Base-by-base conservation (phyloP, 92 coral and sea anemone genomes). In the Parazoanthus darwini region DNA sequence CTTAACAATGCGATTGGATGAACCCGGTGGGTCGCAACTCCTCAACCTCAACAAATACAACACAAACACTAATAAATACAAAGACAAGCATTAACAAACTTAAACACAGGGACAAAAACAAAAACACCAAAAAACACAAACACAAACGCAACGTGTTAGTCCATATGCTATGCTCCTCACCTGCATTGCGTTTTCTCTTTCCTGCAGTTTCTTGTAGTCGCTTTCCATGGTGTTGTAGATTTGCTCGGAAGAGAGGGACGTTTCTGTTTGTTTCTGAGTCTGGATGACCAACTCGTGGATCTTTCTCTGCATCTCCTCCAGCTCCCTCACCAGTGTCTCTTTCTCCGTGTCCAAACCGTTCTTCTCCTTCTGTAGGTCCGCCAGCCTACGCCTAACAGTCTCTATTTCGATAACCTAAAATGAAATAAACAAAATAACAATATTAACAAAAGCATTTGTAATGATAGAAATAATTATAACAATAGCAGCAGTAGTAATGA, bases 151-250 rank as follows among this genome's bases (percentile, higher is more conserved):
- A 73, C 39, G 51, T 23, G 51, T 25, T 11, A 18, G 3, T 50
- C 26, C 37, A 29, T 10, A 10, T 79, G 43, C 22, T 8, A 9
- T 54, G 0, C 8, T 26, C 25, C 71, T 14, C 26, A 95, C 93
- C 87, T 95, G 95, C 67, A 95, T 91, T 63, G 94, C 92, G 20
- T 91, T 89, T 36, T 93, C 96, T 44, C 93, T 89, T 26, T 92
- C 98, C 38, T 93, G 96, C 48, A 95, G 96, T 77, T 89, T 95
- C 91, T 92, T 93, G 86, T 89, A 92, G 58, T 95, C 98, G n/a
- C 96, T 89, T 72, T 95, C 95, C 89, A 95, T 95, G 8, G 94
- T 94, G 56, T 94, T 87, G 87, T 93, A 95, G 81, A 95, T 95
- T 76, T 93, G 96, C 77, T 91, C 98, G 6, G 98, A 93, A 8